phyloP scores from a whole-genome alignment of 2,888 invertebrate genomes.

The Argynnis bischoffii region DNA sequence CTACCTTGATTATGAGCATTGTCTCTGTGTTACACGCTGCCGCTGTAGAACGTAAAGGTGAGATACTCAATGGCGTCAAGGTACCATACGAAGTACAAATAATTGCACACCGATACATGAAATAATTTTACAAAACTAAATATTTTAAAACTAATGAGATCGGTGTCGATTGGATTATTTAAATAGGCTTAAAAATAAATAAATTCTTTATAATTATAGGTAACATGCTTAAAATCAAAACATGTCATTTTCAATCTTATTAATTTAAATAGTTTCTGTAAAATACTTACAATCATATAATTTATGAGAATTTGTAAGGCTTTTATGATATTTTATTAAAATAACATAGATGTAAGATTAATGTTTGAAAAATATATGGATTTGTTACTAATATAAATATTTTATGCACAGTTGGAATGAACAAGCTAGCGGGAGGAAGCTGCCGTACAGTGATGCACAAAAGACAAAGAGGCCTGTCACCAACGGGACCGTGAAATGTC shows the following conservation, averaged over 20 bases:
- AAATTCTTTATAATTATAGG: too few species aligned
- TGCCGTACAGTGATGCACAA: constrained; percentile 81
- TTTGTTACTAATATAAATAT: constrained; percentile 25
- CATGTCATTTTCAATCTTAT: too few species aligned
- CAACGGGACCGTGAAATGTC: constrained; percentile 74
- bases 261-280: too few species aligned
- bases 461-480: constrained; percentile 75
- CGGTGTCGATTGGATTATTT: too few species aligned
- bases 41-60: constrained; percentile 79
- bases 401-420: constrained; percentile 77
- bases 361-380: background rate
- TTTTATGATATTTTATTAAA: background rate
- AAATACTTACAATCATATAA: too few species aligned
- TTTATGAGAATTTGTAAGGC: background rate
- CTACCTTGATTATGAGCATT: constrained; percentile 70
- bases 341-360: too few species aligned
- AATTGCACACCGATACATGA: background rate
- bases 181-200: too few species aligned
- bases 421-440: constrained; percentile 77
- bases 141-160: too few species aligned
- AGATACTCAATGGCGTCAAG: constrained; percentile 44
- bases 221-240: too few species aligned
- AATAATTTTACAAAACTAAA: background rate
- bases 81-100: background rate
- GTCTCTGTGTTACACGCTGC: constrained; percentile 81